These are phyloP conservation scores for Cheirogaleus medius DNA, from an alignment of 2,113 vertebrate species.

Conservation along the genomic window DNA sequence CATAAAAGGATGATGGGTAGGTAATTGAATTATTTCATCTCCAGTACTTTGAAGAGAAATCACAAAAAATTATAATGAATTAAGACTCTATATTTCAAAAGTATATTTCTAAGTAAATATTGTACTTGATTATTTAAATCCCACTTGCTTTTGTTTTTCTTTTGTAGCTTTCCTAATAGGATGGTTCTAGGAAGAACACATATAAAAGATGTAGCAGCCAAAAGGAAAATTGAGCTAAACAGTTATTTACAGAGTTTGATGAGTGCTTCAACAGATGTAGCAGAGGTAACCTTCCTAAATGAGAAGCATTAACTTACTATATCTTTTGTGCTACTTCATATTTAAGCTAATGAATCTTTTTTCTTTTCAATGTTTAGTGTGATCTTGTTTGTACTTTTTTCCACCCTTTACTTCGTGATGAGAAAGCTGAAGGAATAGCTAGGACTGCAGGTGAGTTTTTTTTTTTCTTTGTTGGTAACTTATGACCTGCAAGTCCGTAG, in stretches of 20 bases:
- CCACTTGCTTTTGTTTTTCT: neutral
- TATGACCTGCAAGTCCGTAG: neutral
- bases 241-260: constrained; percentile 96
- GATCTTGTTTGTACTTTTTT: constrained; percentile 99
- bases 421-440: constrained; percentile 93
- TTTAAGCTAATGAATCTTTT: constrained; percentile 73
- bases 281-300: constrained; percentile 89
- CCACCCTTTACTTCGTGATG: constrained; percentile 96
- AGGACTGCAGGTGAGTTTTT: constrained; percentile 87
- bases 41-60: neutral
- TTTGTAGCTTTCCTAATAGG: constrained; percentile 93
- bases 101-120: constrained; percentile 42
- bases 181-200: constrained; percentile 98
- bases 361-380: constrained; percentile 87
- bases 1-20: constrained; percentile 1
- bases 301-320: neutral
- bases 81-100: neutral
- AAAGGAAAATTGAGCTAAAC: constrained; percentile 97
- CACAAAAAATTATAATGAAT: neutral
- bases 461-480: constrained; percentile 27
- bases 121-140: constrained; percentile 44
- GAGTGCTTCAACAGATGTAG: constrained; percentile 93
- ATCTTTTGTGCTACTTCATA: neutral
- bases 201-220: constrained; percentile 97
- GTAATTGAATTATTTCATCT: constrained; percentile 11